Base-by-base conservation (phyloP, 2,888 invertebrate species). In the Sarcophaga subvicina region DNA sequence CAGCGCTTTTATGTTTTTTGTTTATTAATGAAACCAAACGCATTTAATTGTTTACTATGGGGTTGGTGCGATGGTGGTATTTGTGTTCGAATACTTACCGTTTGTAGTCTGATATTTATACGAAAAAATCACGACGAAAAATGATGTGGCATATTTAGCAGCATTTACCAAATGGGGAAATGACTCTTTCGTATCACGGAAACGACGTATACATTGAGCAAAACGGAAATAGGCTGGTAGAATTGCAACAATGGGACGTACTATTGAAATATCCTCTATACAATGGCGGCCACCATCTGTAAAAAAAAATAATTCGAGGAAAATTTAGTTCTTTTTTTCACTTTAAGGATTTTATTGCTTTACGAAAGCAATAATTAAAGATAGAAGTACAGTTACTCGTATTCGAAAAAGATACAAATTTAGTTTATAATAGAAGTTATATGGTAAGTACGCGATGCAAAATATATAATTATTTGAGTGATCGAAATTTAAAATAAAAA, bases 111-210 rank as follows among this genome's bases (percentile, higher is more conserved):
- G 92, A 88, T 90, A 92, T 88, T 92, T 91, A 86, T 92, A 95
- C 3, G 95, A 95, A 90, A 97, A 97, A 45, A 96, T 94, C 6
- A 98, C 96, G 49, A 97, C 97, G 89, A 98, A 96, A 93, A 98
- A 98, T 0, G 98, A 96, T 4, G 98, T 98, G 0, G 97, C 96
- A 94, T 98, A 98, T 94, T 98, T 98, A 72, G 96, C 97, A 49
- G 98, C 97, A 93, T 98, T 98, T 37, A 96, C 96, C 79, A 98
- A 94, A 94, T 98, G 98, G 10, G 97, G 97, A 93, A 96, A 96
- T 6, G 95, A 95, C 92, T 96, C 96, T 91, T 95, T 95, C 1
- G 97, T 96, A 93, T 98, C 98, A 72, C 96, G 94, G 92, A 96
- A 98, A 89, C 98, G 96, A 4, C 97, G 94, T 71, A 98, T 94